A percentile compares a stretch with the other conserved stretches of the same genome.
phyloP scores from a whole-genome alignment of 2,888 invertebrate species.

The Epicampocera succincta region DNA sequence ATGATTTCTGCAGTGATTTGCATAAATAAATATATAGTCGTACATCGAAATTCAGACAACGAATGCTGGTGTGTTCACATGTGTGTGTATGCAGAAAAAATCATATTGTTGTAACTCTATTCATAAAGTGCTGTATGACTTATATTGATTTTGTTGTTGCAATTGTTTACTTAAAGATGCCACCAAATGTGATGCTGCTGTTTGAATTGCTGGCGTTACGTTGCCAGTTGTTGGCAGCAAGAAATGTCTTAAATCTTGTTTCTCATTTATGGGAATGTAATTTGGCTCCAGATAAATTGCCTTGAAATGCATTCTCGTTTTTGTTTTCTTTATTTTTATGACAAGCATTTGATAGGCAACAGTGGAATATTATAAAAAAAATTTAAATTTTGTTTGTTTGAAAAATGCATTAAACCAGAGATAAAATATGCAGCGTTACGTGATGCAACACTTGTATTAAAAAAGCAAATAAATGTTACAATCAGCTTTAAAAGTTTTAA shows the following conservation, averaged over 20 bases:
- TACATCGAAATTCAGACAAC: constrained; percentile 29
- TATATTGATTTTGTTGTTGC: constrained; percentile 27
- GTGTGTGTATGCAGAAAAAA: constrained; percentile 24
- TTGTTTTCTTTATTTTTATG: constrained; percentile 2
- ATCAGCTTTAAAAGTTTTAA: too few relatives aligned
- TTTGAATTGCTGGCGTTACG: background rate
- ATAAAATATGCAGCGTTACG: too few relatives aligned
- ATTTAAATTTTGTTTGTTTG: too few relatives aligned
- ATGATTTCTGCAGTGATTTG: constrained; percentile 73
- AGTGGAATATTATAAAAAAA: constrained; percentile 34
- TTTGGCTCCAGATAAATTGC: constrained; percentile 67
- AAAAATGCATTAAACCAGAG: too few relatives aligned
- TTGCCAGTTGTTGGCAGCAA: constrained; percentile 45
- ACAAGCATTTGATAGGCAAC: constrained; percentile 13
- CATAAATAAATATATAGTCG: constrained; percentile 68
- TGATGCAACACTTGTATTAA: too few relatives aligned
- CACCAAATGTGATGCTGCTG: constrained; percentile 53
- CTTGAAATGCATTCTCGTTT: constrained; percentile 64
- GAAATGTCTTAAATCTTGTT: constrained; percentile 50
- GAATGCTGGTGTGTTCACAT: background rate
- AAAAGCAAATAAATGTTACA: too few relatives aligned
- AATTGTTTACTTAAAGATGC: constrained; percentile 37
- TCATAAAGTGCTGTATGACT: constrained; percentile 54
- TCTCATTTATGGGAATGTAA: constrained; percentile 63
- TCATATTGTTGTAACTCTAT: constrained; percentile 55